Base-by-base conservation (phyloP, 2,113 vertebrate genomes). In the Calonectris borealis region DNA sequence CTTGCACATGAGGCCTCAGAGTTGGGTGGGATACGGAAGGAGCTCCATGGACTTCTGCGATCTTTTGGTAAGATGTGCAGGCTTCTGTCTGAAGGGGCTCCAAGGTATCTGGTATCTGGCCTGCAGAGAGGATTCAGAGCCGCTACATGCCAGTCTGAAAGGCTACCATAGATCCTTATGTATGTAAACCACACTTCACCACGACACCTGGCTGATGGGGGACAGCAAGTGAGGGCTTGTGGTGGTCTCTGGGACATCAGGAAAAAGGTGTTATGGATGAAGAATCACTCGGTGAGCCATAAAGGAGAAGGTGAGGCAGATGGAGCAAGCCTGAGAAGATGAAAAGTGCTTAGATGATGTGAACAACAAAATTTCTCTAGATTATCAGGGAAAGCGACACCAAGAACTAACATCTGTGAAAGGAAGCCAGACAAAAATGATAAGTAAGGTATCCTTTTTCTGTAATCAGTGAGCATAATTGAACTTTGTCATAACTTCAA, bases 141-240 rank as follows among this genome's bases (percentile, higher is more conserved):
- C 25, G 14, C 12, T 55, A 7, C 24, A 72, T 5, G 54, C 3
- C 11, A 27, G 10, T 48, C 36, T 75, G 57, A 76, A 83, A 31
- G 2, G 4, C 13, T 14, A 16, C 10, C 21, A 15, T 3, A 48
- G 11, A 4, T 72, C 16, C 16, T 57, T n/a, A 4, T 1, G 0
- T 48, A 16, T 7, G 7, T 60, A 66, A 83, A 52, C 1, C 9
- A 65, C 17, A 19, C 4, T 54, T 87, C 14, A 48, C 12, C 5
- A 51, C 17, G 6, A 8, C 49, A 77, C 5, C 2, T 18, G 27
- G 6, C 3, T 68, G 22, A 12, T 11, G 12, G 3, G 15, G n/a
- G 7, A 80, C 9, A 55, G 34, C 10, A 24, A 38, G 3, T 22
- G 17, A 52, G 4, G 16, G 34, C 12, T 17, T 80, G 3, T 11